A percentile compares a stretch with the other conserved stretches of the same genome.
Evolutionary conservation across 2,113 vertebrate species (phyloP).

Genomic region (Burhinus bistriatus): DNA sequence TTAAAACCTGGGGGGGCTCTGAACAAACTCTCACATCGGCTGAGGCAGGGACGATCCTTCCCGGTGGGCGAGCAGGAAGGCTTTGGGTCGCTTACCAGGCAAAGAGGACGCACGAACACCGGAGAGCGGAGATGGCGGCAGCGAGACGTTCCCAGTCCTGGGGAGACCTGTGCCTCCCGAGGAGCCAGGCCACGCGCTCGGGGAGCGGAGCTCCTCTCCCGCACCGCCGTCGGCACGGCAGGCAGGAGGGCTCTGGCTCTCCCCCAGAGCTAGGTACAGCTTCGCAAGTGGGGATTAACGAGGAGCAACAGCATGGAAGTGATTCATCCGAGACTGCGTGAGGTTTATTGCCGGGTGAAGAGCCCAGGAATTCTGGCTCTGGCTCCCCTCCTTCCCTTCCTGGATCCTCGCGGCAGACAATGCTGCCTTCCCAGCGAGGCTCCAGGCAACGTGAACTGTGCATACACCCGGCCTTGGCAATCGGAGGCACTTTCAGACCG

Average conservation of each 20-base stretch:
- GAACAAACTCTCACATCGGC: accelerated
- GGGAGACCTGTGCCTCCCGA: background rate
- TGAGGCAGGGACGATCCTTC: background rate
- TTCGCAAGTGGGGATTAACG: background rate
- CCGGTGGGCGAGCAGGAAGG: background rate
- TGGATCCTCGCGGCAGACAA: background rate
- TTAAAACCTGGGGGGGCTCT: no score
- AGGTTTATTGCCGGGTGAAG: background rate
- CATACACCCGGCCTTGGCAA: background rate
- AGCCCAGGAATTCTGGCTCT: background rate
- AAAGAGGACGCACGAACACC: accelerated
- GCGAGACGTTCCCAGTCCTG: background rate
- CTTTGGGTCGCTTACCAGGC: background rate
- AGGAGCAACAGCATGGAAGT: background rate
- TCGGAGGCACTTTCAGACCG: background rate
- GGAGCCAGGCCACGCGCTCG: background rate
- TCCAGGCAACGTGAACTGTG: background rate
- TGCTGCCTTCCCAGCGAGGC: background rate
- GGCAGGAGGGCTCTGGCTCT: background rate
- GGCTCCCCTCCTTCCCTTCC: background rate
- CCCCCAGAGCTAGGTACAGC: background rate
- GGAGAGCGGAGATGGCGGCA: accelerated
- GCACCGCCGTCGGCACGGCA: accelerated
- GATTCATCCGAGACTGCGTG: background rate
- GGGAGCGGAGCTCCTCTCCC: background rate